Evolutionary conservation across 1,140 invertebrate species (phyloP), one percentile per base, ranked within the genome.

Genomic region (Drosophila arizonae): DNA sequence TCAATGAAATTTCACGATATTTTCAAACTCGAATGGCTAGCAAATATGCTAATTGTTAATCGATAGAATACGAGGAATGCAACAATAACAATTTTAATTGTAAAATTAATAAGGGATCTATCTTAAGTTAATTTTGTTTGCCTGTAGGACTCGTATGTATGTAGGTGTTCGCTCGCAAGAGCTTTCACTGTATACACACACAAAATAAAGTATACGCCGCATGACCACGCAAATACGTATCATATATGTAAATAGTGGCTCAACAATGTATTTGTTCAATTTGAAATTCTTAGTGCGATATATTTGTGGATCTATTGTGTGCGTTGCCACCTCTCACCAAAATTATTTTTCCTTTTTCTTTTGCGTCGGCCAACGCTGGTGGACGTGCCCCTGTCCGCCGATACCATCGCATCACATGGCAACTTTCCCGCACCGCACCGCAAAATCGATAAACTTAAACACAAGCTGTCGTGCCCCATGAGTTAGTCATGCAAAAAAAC

Each of bases 391-490:
- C 9, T 36, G 46, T 56, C 15, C 43, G 13, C 46, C 46, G 28
- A 48, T 3, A 36, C 45, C 45, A 6, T 30, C 63, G 63, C 68
- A 81, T 87, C 82, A 87, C 81, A 86, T 87, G 81, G 66, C 57
- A 69, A 46, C 50, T 68, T 85, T 69, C 26, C 26, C 57, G 15
- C 55, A 58, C 80, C 75, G 77, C 63, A 79, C 79, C 65, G 72
- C 66, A 87, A 86, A 86, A 86, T 86, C 82, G 81, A 86, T 86
- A 86, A 81, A 77, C n/a, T 71, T 58, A 54, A 84, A 80, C 60
- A 84, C 65, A 72, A 54, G 55, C 52, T 61, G 43, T 46, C 74
- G 67, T 68, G 74, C 55, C 46, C 43, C 50, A 64, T 67, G 72
- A 79, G 45, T 84, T 57, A 82, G 69, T 48, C 72, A 73, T 79